A percentile compares a stretch with the other conserved stretches of the same genome.
Conservation (phyloP, 2,888 invertebrate genomes). For the Scrobipalpa atriplicella region DNA sequence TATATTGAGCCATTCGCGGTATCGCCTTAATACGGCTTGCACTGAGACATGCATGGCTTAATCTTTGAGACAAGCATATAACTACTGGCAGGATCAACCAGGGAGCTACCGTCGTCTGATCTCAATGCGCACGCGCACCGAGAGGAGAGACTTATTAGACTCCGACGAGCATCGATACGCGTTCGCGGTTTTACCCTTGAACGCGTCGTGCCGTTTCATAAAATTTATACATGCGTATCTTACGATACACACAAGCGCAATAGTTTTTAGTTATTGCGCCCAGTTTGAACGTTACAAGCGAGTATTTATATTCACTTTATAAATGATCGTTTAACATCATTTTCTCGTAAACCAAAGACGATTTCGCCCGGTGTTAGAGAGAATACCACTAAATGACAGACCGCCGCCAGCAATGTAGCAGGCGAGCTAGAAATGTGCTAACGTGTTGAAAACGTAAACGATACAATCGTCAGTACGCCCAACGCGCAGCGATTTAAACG, state of each 20-base stretch:
- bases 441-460: constrained; percentile 11
- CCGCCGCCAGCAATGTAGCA: constrained; percentile 12
- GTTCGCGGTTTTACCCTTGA: constrained; percentile 8
- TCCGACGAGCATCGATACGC: constrained; percentile 23
- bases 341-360: constrained; percentile 19
- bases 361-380: constrained; percentile 24
- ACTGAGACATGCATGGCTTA: constrained; percentile 87
- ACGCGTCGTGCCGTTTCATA: constrained; percentile 16
- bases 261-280: constrained; percentile 16
- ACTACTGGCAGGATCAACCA: constrained; percentile 84
- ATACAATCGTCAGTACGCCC: constrained; percentile 8
- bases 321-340: constrained; percentile 18
- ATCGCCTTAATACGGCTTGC: constrained; percentile 81
- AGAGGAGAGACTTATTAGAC: constrained; percentile 26
- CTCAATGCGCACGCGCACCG: no score
- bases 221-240: not conserved
- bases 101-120: constrained; percentile 45
- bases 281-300: constrained; percentile 17
- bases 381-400: constrained; percentile 18
- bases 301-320: constrained; percentile 15
- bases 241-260: constrained; percentile 2
- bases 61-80: constrained; percentile 87
- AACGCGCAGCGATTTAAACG: no score
- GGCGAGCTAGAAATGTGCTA: not conserved
- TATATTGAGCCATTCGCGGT: constrained; percentile 84